Conservation (phyloP, 1,140 invertebrate genomes). For the Vanessa atalanta region DNA sequence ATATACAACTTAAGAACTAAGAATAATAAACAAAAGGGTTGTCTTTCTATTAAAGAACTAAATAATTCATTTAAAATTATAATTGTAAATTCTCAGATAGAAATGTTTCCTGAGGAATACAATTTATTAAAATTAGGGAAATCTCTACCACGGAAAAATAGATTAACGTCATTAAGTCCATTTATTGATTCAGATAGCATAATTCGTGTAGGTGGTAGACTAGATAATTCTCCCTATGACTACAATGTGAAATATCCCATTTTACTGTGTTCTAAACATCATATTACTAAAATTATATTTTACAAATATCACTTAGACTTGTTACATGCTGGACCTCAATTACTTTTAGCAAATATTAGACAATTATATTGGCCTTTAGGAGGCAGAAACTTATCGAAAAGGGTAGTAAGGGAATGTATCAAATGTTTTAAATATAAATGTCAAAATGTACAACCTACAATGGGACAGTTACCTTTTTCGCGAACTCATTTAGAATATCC, state of each 20-base stretch:
- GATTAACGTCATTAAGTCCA: slow-evolving; percentile 23
- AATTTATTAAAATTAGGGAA: slow-evolving; percentile 20
- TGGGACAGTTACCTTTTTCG: slow-evolving; percentile 3
- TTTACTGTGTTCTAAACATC: slow-evolving; percentile 18
- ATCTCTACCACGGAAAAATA: slow-evolving; percentile 25
- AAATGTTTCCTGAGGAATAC: slow-evolving; percentile 23
- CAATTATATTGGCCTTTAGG: slow-evolving; percentile 19
- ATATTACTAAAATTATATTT: slow-evolving; percentile 34
- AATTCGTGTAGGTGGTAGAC: slow-evolving; percentile 20
- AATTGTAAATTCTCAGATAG: neutral
- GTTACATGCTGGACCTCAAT: slow-evolving; percentile 36
- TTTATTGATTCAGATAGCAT: slow-evolving; percentile 19
- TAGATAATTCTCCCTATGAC: slow-evolving; percentile 18
- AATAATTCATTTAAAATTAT: slow-evolving; percentile 3
- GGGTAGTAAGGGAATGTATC: slow-evolving; percentile 2
- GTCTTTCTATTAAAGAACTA: neutral
- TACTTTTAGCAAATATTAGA: slow-evolving; percentile 16
- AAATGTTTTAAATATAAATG: slow-evolving; percentile 17
- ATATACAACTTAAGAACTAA: slow-evolving; percentile 13
- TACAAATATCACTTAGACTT: slow-evolving; percentile 23
- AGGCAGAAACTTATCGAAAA: slow-evolving; percentile 9
- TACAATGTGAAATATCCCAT: slow-evolving; percentile 30
- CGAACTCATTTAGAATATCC: neutral
- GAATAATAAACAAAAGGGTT: neutral
- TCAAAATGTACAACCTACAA: slow-evolving; percentile 7